Base-by-base conservation (phyloP, 2,113 vertebrate species). In the Ceyx margarethae region DNA sequence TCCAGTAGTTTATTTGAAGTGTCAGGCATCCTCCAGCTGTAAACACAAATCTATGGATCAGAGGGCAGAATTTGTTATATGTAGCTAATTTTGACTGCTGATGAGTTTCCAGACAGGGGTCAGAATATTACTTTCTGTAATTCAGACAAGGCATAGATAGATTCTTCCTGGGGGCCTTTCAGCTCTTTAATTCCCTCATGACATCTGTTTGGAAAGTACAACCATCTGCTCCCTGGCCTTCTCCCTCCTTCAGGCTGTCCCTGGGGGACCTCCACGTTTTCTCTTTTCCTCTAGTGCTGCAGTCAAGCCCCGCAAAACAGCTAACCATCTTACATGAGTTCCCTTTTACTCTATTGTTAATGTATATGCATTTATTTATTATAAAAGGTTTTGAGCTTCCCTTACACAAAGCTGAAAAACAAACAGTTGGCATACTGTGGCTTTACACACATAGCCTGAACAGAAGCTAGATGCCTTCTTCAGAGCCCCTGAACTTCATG, bases 201-300 rank as follows among this genome's bases (percentile, higher is more conserved):
- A 84, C 69, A 64, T 84, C 68, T 81, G 43, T 17, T 12, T 93
- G 89, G 74, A 95, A 91, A 91, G 79, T 78, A 93, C 66, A 92
- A 8, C 83, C 86, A 51, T 61, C 77, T 95, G 86, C 77, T 89
- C 61, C 45, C 40, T 78, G 83, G 33, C 81, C 81, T 58, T 64
- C 26, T 48, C 37, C 22, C 43, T 77, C 28, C 74, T 58, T 25
- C 43, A 26, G 45, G 15, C 81, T 17, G 4, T 58, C 83, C 56
- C 82, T 23, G 19, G 15, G 58, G 58, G 9, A 25, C 20, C 35
- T 75, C 50, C n/a, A 15, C 3, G 0, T 43, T 54, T 80, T 84
- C 33, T 78, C 5, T 72, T 4, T 48, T 43, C 2, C 9, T 58
- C 22, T 45, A 54, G 13, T 48, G 16, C 20, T 60, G 20, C 48